Percentiles rank a stretch among this genome's conserved stretches.
phyloP scores from a whole-genome alignment of 2,888 invertebrate genomes.

The Erebia ligea region DNA sequence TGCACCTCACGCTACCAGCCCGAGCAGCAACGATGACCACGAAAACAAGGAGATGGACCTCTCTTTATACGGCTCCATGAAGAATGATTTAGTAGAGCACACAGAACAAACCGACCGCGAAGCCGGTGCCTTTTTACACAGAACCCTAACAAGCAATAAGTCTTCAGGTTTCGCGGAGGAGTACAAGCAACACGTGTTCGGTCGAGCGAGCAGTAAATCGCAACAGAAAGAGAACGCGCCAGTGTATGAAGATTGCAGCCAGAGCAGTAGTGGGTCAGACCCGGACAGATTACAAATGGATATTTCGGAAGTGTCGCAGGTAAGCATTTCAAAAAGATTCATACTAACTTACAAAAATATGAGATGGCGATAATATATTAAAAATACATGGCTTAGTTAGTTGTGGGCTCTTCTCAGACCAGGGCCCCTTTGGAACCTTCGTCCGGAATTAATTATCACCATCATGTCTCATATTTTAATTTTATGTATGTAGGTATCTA shows the following conservation, averaged over 20 bases:
- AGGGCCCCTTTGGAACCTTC: too few relatives aligned
- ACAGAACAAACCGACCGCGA: conserved; percentile 54
- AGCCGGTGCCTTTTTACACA: conserved; percentile 57
- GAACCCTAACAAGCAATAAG: conserved; percentile 55
- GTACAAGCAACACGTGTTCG: conserved; percentile 68
- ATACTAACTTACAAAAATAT: neutral
- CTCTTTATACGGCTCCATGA: conserved; percentile 70
- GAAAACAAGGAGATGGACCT: conserved; percentile 79
- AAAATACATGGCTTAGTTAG: too few relatives aligned
- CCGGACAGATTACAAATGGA: conserved; percentile 89
- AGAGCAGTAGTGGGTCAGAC: conserved; percentile 89
- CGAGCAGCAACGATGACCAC: conserved; percentile 67
- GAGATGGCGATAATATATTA: too few relatives aligned
- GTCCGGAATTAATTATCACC: too few relatives aligned
- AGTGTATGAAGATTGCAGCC: conserved; percentile 83
- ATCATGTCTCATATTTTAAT: too few relatives aligned
- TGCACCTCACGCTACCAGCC: conserved; percentile 61
- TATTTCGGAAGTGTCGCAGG: conserved; percentile 82
- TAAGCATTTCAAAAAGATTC: conserved; percentile 38
- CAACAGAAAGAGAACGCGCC: conserved; percentile 75
- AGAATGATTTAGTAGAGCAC: conserved; percentile 66
- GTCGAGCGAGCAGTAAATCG: conserved; percentile 56
- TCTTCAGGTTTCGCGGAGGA: conserved; percentile 63
- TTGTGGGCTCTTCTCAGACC: too few relatives aligned
- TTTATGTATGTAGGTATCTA: too few relatives aligned